A percentile compares a stretch with the other conserved stretches of the same genome.
Evolutionary conservation across 2,888 invertebrate species (phyloP).

Genomic region (Hemistola chrysoprasaria): DNA sequence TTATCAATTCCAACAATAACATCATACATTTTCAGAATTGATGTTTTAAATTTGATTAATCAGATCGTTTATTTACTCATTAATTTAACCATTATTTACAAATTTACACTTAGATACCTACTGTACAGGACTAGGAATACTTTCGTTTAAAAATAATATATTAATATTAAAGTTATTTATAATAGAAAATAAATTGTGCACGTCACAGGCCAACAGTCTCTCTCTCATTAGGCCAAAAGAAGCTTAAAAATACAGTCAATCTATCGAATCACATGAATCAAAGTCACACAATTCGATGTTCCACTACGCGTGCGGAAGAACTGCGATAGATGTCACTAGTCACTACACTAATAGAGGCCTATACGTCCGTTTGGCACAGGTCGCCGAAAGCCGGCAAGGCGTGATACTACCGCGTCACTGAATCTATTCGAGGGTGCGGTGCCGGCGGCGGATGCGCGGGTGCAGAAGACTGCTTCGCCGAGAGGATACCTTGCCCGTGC

Average conservation of each 20-base stretch:
- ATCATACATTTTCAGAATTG: constrained; percentile 59
- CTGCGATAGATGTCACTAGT: constrained; percentile 55
- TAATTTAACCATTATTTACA: constrained; percentile 53
- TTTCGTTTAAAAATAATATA: constrained; percentile 46
- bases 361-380: constrained; percentile 81
- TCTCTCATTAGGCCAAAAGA: constrained; percentile 17
- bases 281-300: constrained; percentile 13
- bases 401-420: constrained; percentile 79
- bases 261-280: constrained; percentile 8
- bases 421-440: constrained; percentile 67
- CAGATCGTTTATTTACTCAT: constrained; percentile 38
- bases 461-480: constrained; percentile 52
- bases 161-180: constrained; percentile 15
- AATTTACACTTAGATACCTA: constrained; percentile 57
- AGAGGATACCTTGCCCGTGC: constrained; percentile 56
- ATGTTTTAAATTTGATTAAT: constrained; percentile 43
- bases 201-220: constrained; percentile 7
- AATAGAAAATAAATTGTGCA: constrained; percentile 12
- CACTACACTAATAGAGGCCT: constrained; percentile 56
- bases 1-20: constrained; percentile 71
- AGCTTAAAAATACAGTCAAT: constrained; percentile 13
- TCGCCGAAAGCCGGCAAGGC: constrained; percentile 79
- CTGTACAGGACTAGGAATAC: constrained; percentile 73
- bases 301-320: constrained; percentile 56
- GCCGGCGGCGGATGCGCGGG: constrained; percentile 67